A percentile compares a stretch with the other conserved stretches of the same genome.
phyloP scores from a whole-genome alignment of 2,113 vertebrate genomes.

The Corythaixoides concolor region DNA sequence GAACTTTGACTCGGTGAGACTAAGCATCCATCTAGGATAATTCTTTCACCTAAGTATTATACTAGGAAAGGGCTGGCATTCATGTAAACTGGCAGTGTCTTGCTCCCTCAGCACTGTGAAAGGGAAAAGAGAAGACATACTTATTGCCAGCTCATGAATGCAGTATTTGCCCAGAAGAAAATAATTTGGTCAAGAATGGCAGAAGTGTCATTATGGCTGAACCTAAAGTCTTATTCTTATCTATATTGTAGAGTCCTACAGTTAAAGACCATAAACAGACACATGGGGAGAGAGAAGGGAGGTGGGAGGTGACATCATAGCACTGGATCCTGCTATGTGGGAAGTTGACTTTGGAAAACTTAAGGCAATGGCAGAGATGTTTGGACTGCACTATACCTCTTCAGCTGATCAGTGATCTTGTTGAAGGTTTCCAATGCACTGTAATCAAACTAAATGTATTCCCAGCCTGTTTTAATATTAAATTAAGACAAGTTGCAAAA shows the following conservation, averaged over 20 bases:
- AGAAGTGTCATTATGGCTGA: neutral
- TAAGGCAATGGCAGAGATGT: neutral
- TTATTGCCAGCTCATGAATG: neutral
- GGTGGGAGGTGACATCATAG: neutral
- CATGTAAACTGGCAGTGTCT: neutral
- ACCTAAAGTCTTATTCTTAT: neutral
- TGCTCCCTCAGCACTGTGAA: neutral
- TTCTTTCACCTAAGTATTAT: neutral
- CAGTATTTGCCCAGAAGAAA: neutral
- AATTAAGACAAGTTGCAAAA: neutral
- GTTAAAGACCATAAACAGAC: neutral
- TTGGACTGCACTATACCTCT: neutral
- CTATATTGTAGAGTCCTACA: neutral
- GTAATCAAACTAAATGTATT: neutral
- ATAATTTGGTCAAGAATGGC: neutral
- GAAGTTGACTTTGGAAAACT: neutral
- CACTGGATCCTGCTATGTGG: neutral
- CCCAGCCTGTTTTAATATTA: neutral
- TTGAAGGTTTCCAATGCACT: neutral
- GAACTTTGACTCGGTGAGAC: neutral
- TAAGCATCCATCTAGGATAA: neutral
- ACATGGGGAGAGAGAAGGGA: neutral
- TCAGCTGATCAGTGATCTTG: neutral
- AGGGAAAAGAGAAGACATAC: neutral
- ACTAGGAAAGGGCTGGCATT: neutral